Base-by-base conservation (phyloP, 2,888 invertebrate species). In the Rapana venosa region DNA sequence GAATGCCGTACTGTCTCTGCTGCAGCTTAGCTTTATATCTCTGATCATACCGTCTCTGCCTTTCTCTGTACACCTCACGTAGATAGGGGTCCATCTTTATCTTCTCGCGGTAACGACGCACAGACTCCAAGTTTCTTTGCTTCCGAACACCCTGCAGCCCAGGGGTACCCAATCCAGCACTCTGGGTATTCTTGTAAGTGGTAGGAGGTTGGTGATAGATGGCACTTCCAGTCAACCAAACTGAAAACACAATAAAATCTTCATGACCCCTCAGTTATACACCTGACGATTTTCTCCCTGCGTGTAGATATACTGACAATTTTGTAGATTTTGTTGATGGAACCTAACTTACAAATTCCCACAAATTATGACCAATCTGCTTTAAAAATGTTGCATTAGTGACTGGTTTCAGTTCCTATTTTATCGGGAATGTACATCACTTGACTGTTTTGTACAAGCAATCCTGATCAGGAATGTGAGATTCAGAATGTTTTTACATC, bases 31-130 rank as follows among this genome's bases (percentile, higher is more conserved):
- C 30, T 13, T 30, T 58, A 17, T 85, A 85, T 30, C n/a, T 85
- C 58, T 47, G 84, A 30, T 85, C 84, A 47, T 58, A 85, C 15
- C 6, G 11, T 4, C 58, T 6, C 58, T 85, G 84, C 15, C 58
- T 85, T 15, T 56, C 58, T 30, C 20, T 85, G 84, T 85, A 85
- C 56, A 85, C 20, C 58, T 85, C n/a, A 11, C 58, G 84, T 20
- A 56, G 30, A 1, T 58, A 58, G 17, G 84, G 84, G 30, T 85
- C 84, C n/a, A 26, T 22, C 30, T 85, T 85, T 58, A 85, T 56
- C 58, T 58, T 56, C 17, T 56, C 84, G 2, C 84, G 36, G 84
- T 30, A 85, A 13, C 58, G 84, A 13, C 30, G 84, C 58, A 85
- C 84, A 26, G 8, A 13, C 30, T n/a, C 58, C 35, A 26, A 11